phyloP scores from a whole-genome alignment of 1,140 invertebrate genomes.

The Heliconius melpomene region DNA sequence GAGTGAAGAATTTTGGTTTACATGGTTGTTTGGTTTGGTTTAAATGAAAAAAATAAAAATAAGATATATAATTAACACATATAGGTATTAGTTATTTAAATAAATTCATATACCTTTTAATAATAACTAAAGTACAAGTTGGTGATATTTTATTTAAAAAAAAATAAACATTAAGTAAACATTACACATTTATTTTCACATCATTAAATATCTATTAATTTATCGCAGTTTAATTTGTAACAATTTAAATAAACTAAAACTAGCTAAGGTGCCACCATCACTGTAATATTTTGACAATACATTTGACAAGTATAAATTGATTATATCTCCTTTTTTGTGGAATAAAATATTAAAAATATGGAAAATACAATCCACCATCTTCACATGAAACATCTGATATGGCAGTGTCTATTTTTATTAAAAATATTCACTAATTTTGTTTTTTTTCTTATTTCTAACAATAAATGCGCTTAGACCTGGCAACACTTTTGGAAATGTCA shows the following conservation, averaged over 20 bases:
- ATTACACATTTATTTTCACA: background rate
- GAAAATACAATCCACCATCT: background rate
- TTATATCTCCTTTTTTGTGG: too few species aligned
- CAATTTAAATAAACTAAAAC: background rate
- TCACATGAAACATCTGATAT: background rate
- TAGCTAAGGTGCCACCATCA: background rate
- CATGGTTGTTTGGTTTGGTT: too few species aligned
- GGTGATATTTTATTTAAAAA: background rate
- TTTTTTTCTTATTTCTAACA: slow-evolving; percentile 10
- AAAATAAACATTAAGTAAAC: background rate
- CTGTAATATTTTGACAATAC: background rate
- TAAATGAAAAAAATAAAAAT: background rate
- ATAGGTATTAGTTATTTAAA: background rate
- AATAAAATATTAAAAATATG: background rate
- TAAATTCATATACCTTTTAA: background rate
- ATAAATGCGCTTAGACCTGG: slow-evolving; percentile 22
- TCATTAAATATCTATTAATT: slow-evolving; percentile 13
- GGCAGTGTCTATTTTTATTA: slow-evolving; percentile 7
- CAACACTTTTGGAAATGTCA: slow-evolving; percentile 11
- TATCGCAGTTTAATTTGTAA: slow-evolving; percentile 23
- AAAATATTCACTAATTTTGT: slow-evolving; percentile 8
- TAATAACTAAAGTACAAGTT: background rate
- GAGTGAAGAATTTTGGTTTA: background rate
- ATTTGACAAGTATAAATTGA: background rate
- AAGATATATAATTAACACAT: background rate